Evolutionary conservation across 2,888 invertebrate species (phyloP), one percentile per base, ranked within the genome.

Genomic region (Himalopsyche anomala): DNA sequence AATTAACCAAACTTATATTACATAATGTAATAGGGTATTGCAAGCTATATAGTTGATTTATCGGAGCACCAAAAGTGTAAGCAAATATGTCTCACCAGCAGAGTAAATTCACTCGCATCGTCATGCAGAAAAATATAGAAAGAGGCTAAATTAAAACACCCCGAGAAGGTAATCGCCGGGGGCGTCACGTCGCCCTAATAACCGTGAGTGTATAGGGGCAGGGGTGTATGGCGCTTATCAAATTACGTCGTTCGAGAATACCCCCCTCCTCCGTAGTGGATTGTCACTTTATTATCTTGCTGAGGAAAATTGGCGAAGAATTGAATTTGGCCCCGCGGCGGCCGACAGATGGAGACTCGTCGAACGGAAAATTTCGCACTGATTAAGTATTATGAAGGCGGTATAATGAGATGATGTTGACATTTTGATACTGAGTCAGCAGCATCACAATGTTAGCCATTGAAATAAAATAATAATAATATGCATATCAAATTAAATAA

Each of bases 201-300:
- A 36, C 74, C 36, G 28, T 15, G 19, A 74, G 28, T 28, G 74
- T 28, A 12, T 12, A 38, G 74, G 74, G 74, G 36, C 74, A 36
- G 36, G 19, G 74, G 74, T 74, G 38, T 74, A 74, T 45, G 19
- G 28, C 17, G 38, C 74, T 86, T 86, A 86, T 86, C 81, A 79
- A 84, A 83, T 86, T 86, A 86, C 55, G 19, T 51, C 84, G 56
- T 81, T 54, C 56, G 42, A 80, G 54, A 80, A 54, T 54, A 84
- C n/a, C 51, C 11, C 74, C 15, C 36, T 42, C 84, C 83, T 54
- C 28, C 28, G 84, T 84, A 86, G 84, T 81, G 86, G 81, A 86
- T 86, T 84, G 86, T 84, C 62, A 81, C 84, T 86, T 62, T 86
- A 86, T 86, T 86, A 86, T 86, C 69, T 79, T 55, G 42, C 28